These are phyloP conservation scores for Centropus unirufus DNA, from an alignment of 2,113 vertebrate species.

Conservation along the genomic window DNA sequence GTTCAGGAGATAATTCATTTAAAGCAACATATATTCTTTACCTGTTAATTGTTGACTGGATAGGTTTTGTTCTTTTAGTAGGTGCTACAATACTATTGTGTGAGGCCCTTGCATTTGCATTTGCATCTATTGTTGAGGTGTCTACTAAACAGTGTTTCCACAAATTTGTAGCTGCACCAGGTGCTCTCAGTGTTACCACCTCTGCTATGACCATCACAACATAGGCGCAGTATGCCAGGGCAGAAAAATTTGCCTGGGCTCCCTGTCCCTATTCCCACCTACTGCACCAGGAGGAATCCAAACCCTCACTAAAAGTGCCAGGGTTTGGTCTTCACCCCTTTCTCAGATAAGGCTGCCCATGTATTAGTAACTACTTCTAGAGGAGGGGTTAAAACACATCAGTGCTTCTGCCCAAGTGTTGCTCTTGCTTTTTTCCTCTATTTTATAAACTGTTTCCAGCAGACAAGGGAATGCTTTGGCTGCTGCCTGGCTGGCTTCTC, in stretches of 20 bases:
- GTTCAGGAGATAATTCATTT: background rate
- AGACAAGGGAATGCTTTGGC: background rate
- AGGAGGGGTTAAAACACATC: background rate
- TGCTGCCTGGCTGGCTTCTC: background rate
- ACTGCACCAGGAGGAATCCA: background rate
- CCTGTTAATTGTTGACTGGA: background rate
- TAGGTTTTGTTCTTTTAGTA: background rate
- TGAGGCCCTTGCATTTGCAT: background rate
- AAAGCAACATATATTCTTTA: background rate
- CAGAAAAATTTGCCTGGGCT: fast-evolving
- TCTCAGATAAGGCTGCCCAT: background rate
- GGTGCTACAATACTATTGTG: background rate
- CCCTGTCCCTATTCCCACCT: background rate
- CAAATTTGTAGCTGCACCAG: background rate
- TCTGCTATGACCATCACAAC: background rate
- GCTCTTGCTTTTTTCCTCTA: background rate
- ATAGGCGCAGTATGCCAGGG: background rate
- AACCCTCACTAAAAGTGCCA: fast-evolving
- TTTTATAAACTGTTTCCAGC: background rate
- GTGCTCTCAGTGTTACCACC: background rate
- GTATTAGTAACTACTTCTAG: background rate
- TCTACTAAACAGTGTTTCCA: background rate
- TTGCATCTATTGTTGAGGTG: background rate
- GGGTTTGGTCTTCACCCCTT: background rate
- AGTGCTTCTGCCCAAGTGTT: background rate